Conservation (phyloP, 2,797 vertebrate species). For the Falco peregrinus region DNA sequence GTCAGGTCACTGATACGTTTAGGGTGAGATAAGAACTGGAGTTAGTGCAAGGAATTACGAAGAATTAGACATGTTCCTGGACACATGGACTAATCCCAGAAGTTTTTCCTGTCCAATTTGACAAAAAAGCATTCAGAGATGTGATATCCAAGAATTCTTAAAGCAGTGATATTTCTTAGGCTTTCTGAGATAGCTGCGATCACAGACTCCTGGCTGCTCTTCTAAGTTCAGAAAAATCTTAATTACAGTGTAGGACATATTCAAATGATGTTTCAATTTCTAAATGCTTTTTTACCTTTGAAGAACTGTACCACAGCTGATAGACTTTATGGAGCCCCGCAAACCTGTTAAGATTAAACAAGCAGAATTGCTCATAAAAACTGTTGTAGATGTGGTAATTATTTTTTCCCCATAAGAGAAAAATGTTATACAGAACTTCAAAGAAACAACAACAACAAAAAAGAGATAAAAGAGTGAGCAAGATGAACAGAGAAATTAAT, state of each 20-base stretch:
- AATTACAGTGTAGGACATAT: neutral
- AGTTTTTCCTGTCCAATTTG: neutral
- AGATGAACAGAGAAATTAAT: neutral
- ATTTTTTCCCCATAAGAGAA: neutral
- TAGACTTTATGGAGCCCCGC: neutral
- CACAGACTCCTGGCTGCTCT: neutral
- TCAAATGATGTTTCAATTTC: neutral
- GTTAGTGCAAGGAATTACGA: neutral
- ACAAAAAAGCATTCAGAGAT: neutral
- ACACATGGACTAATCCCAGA: neutral
- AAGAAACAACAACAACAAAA: neutral
- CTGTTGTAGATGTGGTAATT: neutral
- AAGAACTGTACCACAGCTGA: neutral
- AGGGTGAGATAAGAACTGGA: neutral
- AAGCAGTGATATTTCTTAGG: neutral
- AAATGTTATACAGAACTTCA: neutral
- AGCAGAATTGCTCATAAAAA: neutral
- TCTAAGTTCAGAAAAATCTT: neutral
- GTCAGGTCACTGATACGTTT: neutral
- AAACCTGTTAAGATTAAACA: neutral
- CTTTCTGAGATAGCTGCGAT: neutral
- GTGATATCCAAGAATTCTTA: neutral
- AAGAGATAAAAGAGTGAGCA: neutral
- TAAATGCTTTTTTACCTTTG: neutral
- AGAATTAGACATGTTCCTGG: neutral